phyloP scores from a whole-genome alignment of 37 sponge, comb jelly and placozoan species.

The Ephydatia muelleri region DNA sequence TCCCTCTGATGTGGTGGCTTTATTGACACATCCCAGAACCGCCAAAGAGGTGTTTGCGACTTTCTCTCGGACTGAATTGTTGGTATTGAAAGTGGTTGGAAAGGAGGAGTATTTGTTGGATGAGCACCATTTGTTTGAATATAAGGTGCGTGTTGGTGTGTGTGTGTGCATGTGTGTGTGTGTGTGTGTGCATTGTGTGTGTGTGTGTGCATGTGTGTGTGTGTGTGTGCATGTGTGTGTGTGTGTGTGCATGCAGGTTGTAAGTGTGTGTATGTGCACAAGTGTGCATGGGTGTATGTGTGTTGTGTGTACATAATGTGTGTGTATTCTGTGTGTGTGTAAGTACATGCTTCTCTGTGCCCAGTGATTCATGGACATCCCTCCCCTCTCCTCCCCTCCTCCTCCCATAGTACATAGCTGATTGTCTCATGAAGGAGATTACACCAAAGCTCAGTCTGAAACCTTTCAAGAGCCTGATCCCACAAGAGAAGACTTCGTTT shows the following conservation, averaged over 20 bases:
- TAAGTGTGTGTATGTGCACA: no score
- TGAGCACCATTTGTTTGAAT: conserved; percentile 27
- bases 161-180: conserved; percentile 8
- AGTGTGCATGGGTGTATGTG: no score
- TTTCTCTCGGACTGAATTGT: neutral
- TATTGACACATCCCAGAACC: neutral
- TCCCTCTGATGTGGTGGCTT: neutral
- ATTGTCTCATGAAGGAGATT: conserved; percentile 39
- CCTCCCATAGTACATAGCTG: conserved; percentile 65
- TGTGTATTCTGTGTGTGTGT: no score
- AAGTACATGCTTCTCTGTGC: neutral
- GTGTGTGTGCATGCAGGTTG: neutral
- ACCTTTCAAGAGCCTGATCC: conserved; percentile 15
- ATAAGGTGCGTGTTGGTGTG: conserved; percentile 57
- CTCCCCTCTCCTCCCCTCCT: conserved; percentile 2
- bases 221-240: no score
- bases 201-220: no score
- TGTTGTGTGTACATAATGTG: no score
- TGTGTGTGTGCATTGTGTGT: no score
- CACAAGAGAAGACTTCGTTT: conserved; percentile 50
- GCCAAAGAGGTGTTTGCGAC: neutral
- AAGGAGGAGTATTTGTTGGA: conserved; percentile 74
- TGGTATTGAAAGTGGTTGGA: conserved; percentile 70
- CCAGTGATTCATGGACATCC: neutral
- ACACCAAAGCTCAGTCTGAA: conserved; percentile 41